Percentiles rank a stretch among this genome's conserved stretches.
Evolutionary conservation across 2,797 vertebrate genomes (phyloP).

Genomic region (Cetoscarus ocellatus): DNA sequence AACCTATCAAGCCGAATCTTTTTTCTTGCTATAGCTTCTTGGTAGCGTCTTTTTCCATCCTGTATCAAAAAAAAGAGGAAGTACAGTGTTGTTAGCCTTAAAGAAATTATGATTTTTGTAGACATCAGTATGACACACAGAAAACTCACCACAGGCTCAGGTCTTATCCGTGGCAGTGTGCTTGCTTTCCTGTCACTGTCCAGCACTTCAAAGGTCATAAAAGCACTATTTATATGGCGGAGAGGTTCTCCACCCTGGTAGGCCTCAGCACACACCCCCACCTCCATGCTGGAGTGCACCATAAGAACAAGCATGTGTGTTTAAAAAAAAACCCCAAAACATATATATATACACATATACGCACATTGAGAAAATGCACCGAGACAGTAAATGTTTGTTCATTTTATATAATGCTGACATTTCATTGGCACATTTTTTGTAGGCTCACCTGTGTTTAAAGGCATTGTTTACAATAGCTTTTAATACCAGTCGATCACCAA

Average conservation of each 20-base stretch:
- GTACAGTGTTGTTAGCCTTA: background rate
- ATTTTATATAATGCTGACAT: background rate
- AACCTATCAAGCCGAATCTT: constrained; percentile 96
- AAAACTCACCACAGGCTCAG: constrained; percentile 90
- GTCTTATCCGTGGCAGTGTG: constrained; percentile 89
- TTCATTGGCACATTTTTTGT: background rate
- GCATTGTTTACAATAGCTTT: constrained; percentile 97
- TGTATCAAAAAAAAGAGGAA: constrained; percentile 58
- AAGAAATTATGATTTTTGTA: background rate
- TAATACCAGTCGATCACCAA: constrained; percentile 93
- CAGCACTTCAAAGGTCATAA: constrained; percentile 96
- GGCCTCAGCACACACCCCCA: constrained; percentile 95
- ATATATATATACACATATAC: background rate
- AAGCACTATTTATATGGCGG: constrained; percentile 96
- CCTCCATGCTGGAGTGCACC: constrained; percentile 91
- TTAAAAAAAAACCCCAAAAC: constrained; percentile 20
- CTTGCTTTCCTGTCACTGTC: constrained; percentile 86
- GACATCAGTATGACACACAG: background rate
- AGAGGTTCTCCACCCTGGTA: constrained; percentile 89
- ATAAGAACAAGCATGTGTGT: background rate
- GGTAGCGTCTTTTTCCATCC: constrained; percentile 94
- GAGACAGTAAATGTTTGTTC: background rate
- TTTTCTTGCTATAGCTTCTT: constrained; percentile 93
- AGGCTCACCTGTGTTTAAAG: constrained; percentile 92
- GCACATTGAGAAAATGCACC: background rate